Evolutionary conservation across 2,888 invertebrate species (phyloP), one percentile per base, ranked within the genome.

Genomic region (Elgonia sp.): DNA sequence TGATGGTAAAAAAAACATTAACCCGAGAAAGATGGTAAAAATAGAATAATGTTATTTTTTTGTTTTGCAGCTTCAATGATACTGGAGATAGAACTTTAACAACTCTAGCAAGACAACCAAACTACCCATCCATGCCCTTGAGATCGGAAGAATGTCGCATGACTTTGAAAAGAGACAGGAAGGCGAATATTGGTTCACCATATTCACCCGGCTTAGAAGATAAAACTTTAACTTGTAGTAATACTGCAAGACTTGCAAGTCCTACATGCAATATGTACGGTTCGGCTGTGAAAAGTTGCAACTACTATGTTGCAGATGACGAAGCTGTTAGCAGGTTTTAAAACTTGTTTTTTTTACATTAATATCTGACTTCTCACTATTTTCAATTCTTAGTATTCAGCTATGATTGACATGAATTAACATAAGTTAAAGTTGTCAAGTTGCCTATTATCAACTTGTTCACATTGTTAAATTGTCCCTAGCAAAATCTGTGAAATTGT

Each of bases 121-220:
- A 92, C n/a, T 94, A 94, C 84, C 94, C 94, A 7, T 94, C 94
- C 73, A 94, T 94, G 94, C 94, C 94, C 0, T 82, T 94, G 39
- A 92, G 94, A 12, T 87, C 93, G 0, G 94, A 94, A 42, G 94
- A 94, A 40, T 94, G 94, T 81, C 93, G 94, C 10, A 92, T 94
- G 92, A 93, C 93, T 8, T 69, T 90, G 50, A 94, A 92, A 82
- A 93, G 92, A 86, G 94, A 94, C 53, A 93, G 91, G 50, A 92
- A 93, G 65, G 72, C 90, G 21, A 91, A 90, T 88, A 90, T 90
- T 20, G 93, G 93, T 55, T 92, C 90, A 7, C 93, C 94, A 14
- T 93, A 94, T 82, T 92, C 94, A 39, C 92, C 94, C 6, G 91
- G 93, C n/a, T 91, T 92, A 37, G 94, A 93, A 72, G 94, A 94